Percentiles rank a stretch among this genome's conserved stretches.
These are phyloP conservation scores for Dryobotodes eremita DNA, from an alignment of 2,888 invertebrate species.

Conservation along the genomic window DNA sequence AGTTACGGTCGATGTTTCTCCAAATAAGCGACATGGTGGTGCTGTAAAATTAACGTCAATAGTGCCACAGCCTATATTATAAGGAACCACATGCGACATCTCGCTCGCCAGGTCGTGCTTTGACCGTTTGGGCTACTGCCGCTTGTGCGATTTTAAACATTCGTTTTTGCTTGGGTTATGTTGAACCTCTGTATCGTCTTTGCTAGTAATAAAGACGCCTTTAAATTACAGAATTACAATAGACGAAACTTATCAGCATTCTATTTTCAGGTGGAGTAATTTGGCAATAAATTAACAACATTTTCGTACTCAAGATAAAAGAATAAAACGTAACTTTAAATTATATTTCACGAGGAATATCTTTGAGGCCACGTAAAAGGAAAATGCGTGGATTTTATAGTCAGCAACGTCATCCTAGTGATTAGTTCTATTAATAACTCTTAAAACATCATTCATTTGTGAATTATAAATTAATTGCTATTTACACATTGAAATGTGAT, in stretches of 20 bases:
- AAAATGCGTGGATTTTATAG: conserved; percentile 32
- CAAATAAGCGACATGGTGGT: too few relatives aligned
- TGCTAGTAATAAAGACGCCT: not conserved
- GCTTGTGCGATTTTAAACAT: not conserved
- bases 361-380: conserved; percentile 33
- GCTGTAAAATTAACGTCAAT: too few relatives aligned
- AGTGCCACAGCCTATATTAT: not conserved
- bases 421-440: conserved; percentile 39
- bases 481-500: not conserved
- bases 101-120: not conserved
- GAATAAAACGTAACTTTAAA: not conserved
- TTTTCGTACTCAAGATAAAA: conserved; percentile 9
- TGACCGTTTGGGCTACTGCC: not conserved
- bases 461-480: conserved; percentile 13
- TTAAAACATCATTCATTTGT: conserved; percentile 31
- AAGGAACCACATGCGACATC: not conserved
- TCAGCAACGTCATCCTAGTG: conserved; percentile 12
- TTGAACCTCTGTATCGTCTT: not conserved
- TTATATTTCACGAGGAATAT: conserved; percentile 3
- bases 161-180: not conserved
- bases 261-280: not conserved
- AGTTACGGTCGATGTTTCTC: too few relatives aligned
- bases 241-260: not conserved
- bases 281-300: not conserved
- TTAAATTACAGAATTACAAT: not conserved